Evolutionary conservation across 2,888 invertebrate species (phyloP), one percentile per base, ranked within the genome.

Genomic region (Phortica okadai): DNA sequence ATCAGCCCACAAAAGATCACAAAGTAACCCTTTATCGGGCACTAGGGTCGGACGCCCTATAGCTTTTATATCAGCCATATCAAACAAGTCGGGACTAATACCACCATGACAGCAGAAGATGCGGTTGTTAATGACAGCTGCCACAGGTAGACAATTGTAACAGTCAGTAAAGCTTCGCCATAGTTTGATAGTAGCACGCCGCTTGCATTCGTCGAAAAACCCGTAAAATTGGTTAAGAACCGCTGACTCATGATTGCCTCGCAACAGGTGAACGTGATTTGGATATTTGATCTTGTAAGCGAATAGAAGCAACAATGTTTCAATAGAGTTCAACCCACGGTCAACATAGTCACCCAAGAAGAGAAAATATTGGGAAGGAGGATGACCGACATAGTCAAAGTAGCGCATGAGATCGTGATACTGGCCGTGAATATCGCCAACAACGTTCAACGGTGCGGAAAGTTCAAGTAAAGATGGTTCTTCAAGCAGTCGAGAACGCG

Each of bases 151-250:
- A 92, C 99, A 99, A 92, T 99, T 99, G 92, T 99, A 99, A 92
- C 99, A 99, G 92, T 99, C 99, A 90, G 96, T 99, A 92, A 99
- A 99, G 6, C 98, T 98, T 93, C 99, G 99, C 99, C 99, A 99
- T 89, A 99, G 92, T 92, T 99, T 99, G 87, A 99, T 98, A 92
- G 98, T 99, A 93, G 97, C 99, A 81, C 99, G 94, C 89, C 99
- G 94, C 93, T 99, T 99, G 93, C 97, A 95, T 89, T 95, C 95
- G 83, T 95, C 95, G 90, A 94, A 95, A 90, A 95, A 94, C 85
- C 94, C 99, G 93, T 99, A 99, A 92, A 99, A 98, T 93, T 98
- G 95, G 93, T 99, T 99, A 93, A 99, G 98, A 92, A 97, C 97
- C 81, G 98, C 98, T 91, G 98, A 96, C 90, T 97, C 97, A 91